phyloP scores from a whole-genome alignment of 2,113 vertebrate genomes.

The Sinocyclocheilus grahami region DNA sequence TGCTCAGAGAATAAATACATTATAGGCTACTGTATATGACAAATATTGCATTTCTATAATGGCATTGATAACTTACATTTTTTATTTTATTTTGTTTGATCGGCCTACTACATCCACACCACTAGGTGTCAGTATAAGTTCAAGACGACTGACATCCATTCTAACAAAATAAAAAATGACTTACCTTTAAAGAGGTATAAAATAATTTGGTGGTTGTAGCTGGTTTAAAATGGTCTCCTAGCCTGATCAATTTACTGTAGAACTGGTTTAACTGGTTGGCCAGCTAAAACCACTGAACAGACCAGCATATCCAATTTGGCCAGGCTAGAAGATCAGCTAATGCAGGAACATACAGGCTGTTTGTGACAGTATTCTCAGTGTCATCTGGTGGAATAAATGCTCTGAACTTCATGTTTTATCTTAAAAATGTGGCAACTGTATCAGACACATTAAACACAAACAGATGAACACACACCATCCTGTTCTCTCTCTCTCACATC shows the following conservation, averaged over 20 bases:
- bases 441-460: conserved; percentile 1
- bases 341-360: not conserved
- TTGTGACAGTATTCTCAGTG: not conserved
- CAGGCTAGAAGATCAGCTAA: not conserved
- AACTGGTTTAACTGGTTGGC: not conserved
- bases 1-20: not conserved
- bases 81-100: not conserved
- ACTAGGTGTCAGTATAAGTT: not conserved
- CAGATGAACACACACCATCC: not conserved
- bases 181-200: not conserved
- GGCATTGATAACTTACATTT: not conserved
- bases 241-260: not conserved
- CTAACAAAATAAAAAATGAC: not conserved
- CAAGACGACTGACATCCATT: not conserved
- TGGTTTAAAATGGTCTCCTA: not conserved
- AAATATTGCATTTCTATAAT: not conserved
- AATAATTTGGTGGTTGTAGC: not conserved
- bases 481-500: not conserved
- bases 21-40: not conserved
- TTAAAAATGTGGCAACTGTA: not conserved
- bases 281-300: not conserved
- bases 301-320: not conserved
- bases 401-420: not conserved
- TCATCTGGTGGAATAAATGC: not conserved
- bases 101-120: not conserved